Conservation (phyloP, 2,113 vertebrate species). For the Sinocyclocheilus maitianheensis region DNA sequence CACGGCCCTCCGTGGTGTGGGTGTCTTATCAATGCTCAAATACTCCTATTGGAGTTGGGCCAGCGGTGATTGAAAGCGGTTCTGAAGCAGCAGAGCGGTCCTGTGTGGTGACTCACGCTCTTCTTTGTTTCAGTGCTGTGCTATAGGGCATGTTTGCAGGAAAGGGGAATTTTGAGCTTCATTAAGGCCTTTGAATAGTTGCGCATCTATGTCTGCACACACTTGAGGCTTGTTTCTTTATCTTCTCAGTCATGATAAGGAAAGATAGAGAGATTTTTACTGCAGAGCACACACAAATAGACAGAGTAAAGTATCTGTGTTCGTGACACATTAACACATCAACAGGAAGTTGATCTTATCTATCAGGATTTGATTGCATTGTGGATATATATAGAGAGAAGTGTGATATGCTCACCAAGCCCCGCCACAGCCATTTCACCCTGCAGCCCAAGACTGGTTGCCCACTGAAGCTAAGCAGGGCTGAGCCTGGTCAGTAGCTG, state of each 20-base stretch:
- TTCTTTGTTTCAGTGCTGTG: neutral
- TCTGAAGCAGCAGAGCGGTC: conserved; percentile 16
- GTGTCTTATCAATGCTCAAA: conserved; percentile 67
- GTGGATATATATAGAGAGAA: neutral
- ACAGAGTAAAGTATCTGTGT: neutral
- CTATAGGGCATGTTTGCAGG: conserved; percentile 30
- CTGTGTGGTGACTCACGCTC: neutral
- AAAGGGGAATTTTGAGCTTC: neutral
- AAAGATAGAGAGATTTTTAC: neutral
- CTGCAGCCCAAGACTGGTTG: too few relatives aligned
- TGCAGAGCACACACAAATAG: neutral
- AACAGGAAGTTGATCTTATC: neutral
- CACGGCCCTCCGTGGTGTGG: conserved; percentile 58
- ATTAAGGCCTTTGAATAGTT: neutral
- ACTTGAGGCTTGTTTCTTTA: neutral
- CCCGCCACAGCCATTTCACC: too few relatives aligned
- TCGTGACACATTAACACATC: conserved; percentile 1
- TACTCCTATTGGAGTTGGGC: conserved; percentile 43
- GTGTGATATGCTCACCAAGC: neutral
- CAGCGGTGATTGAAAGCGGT: neutral
- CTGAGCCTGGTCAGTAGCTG: too few relatives aligned
- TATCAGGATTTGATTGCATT: neutral
- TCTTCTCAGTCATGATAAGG: conserved; percentile 20
- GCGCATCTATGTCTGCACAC: neutral
- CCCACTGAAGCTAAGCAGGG: too few relatives aligned